Evolutionary conservation across 2,797 vertebrate species (phyloP).

Genomic region (Thaleichthys pacificus): DNA sequence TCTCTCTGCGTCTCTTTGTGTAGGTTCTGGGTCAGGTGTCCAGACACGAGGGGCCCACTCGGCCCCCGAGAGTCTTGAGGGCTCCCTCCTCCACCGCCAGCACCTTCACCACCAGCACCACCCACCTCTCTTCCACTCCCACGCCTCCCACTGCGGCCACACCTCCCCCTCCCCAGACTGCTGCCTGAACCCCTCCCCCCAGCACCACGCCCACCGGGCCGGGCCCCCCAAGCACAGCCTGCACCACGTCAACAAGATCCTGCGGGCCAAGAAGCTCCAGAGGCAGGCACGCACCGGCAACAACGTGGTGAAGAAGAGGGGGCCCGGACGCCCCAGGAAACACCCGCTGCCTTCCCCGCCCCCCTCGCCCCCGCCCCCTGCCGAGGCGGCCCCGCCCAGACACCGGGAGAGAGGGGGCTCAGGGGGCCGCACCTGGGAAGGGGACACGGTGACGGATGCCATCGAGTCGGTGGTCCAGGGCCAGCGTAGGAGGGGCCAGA

Average conservation of each 20-base stretch:
- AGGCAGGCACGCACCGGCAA: constrained; percentile 94
- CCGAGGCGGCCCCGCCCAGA: constrained; percentile 52
- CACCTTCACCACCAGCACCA: constrained; percentile 61
- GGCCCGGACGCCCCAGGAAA: constrained; percentile 92
- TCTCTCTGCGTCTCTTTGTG: background rate
- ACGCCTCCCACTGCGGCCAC: constrained; percentile 55
- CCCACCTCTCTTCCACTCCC: constrained; percentile 70
- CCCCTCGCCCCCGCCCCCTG: constrained; percentile 56
- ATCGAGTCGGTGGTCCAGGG: constrained; percentile 96
- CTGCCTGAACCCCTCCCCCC: constrained; percentile 64
- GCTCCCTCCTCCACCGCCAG: constrained; percentile 66
- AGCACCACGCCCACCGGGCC: constrained; percentile 71
- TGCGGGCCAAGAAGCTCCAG: constrained; percentile 97
- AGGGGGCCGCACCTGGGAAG: constrained; percentile 60
- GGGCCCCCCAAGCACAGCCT: constrained; percentile 92
- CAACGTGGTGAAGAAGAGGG: constrained; percentile 92
- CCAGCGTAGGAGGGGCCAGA: constrained; percentile 80
- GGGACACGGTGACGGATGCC: constrained; percentile 81
- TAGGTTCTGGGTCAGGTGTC: constrained; percentile 54
- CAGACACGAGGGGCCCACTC: constrained; percentile 64
- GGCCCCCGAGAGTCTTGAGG: constrained; percentile 61
- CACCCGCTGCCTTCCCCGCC: constrained; percentile 75
- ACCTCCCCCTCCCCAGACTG: constrained; percentile 63
- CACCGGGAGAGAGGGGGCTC: constrained; percentile 56
- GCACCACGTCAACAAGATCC: constrained; percentile 97